Evolutionary conservation across 1,140 invertebrate genomes (phyloP).

Genomic region (Drosophila teissieri): DNA sequence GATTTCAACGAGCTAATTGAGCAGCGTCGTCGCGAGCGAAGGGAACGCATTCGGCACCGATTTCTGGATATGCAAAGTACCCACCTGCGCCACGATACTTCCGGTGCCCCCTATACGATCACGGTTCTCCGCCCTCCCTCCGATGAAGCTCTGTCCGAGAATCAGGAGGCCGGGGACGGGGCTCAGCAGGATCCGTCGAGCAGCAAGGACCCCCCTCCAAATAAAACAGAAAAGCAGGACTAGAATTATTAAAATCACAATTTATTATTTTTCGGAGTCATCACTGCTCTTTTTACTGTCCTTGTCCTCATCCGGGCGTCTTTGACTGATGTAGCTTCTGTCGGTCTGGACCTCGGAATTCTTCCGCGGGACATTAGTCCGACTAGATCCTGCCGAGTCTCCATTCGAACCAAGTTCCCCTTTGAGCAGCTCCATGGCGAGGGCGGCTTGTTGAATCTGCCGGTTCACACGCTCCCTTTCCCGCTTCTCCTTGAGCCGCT

Average conservation of each 20-base stretch:
- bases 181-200: background rate
- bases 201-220: background rate
- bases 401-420: slow-evolving; percentile 28
- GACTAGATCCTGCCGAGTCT: background rate
- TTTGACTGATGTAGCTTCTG: slow-evolving; percentile 1
- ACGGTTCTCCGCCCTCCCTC: slow-evolving; percentile 61
- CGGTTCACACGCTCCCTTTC: slow-evolving; percentile 52
- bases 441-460: slow-evolving; percentile 55
- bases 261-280: background rate
- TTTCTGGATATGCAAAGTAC: slow-evolving; percentile 50
- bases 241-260: background rate
- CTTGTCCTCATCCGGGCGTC: background rate
- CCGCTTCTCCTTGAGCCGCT: slow-evolving; percentile 47
- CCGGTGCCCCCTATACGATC: slow-evolving; percentile 41
- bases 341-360: slow-evolving; percentile 14
- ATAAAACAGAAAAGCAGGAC: slow-evolving; percentile 13
- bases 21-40: slow-evolving; percentile 51
- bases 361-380: background rate
- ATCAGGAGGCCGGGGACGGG: background rate
- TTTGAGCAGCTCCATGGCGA: slow-evolving; percentile 64
- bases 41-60: slow-evolving; percentile 60
- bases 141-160: slow-evolving; percentile 1
- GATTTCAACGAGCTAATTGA: slow-evolving; percentile 65
- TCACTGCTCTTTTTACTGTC: background rate
- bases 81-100: slow-evolving; percentile 10